Base-by-base conservation (phyloP, 2,797 vertebrate genomes). In the Champsocephalus esox region DNA sequence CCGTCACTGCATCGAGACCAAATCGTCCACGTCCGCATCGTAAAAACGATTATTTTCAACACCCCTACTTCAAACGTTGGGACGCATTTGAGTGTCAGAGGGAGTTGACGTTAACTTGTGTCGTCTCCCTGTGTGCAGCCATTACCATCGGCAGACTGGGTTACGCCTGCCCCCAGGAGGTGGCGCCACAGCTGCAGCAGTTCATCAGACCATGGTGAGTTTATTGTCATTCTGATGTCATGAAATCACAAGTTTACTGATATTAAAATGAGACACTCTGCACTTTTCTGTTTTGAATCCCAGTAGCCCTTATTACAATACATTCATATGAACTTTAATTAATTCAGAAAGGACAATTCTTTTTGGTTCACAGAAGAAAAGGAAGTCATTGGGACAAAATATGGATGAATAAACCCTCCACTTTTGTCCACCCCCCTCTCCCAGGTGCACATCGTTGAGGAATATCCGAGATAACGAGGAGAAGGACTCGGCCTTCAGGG, bases 401-500 rank as follows among this genome's bases (percentile, higher is more conserved):
- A 12, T 13, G 0, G 4, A 32, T 34, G 4, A 57, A 24, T 45
- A 63, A 38, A 16, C 4, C 9, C 11, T 32, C 3, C 5, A 0
- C 9, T n/a, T 55, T 16, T 17, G 2, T 32, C 45, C 8, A 3
- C 24, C 2, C 19, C 49, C 73, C 12, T 71, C 6, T 66, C 9
- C 13, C 72, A 99, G 97, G 97, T 98, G 97, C 90, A 97, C 97
- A 0, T 98, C 97, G 0, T 87, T 98, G 66, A 94, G 97, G 75
- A 99, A 99, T 86, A 99, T 99, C 85, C 91, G 97, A 45, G 97
- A 99, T 87, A 99, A 99, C 0, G 97, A 99, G 69, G 97, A 99
- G 91, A 99, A 99, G 79, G 97, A 99, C 75, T 99, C 97, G 0
- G 97, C 97, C 9, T 99, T 99, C 90, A 93, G 97, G 1, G 97